A percentile compares a stretch with the other conserved stretches of the same genome.
These are phyloP conservation scores for Eupithecia insigniata DNA, from an alignment of 2,888 invertebrate genomes.

Conservation along the genomic window DNA sequence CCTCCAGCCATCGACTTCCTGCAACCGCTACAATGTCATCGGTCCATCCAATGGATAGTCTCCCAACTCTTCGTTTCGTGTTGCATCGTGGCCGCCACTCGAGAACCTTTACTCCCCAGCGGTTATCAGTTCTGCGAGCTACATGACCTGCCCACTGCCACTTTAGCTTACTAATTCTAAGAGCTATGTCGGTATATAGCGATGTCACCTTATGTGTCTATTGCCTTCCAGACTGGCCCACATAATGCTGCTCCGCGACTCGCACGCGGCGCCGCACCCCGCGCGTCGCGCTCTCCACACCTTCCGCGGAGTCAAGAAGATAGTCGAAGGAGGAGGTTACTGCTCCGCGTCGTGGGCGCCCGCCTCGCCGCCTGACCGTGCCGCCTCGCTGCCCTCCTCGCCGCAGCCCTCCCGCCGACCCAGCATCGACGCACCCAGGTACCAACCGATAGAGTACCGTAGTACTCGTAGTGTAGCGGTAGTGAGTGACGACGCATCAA, in stretches of 20 bases:
- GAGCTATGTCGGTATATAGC: too few species aligned
- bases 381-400: constrained; percentile 71
- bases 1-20: too few species aligned
- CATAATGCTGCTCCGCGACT: constrained; percentile 93
- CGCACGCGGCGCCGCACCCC: constrained; percentile 88
- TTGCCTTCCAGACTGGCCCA: constrained; percentile 85
- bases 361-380: constrained; percentile 86
- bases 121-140: too few species aligned
- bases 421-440: constrained; percentile 51
- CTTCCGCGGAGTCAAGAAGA: constrained; percentile 92
- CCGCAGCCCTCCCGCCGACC: constrained; percentile 65
- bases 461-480: too few species aligned
- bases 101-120: too few species aligned
- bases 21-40: too few species aligned
- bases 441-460: background rate
- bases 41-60: too few species aligned
- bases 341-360: constrained; percentile 86
- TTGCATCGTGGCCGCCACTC: too few species aligned
- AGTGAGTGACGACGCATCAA: too few species aligned
- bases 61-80: too few species aligned
- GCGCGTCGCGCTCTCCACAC: constrained; percentile 89
- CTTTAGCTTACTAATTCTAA: too few species aligned
- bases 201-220: background rate
- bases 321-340: constrained; percentile 87
- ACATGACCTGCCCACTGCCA: too few species aligned